Conservation (phyloP, 2,797 vertebrate species). For the Peromyscus nudipes region DNA sequence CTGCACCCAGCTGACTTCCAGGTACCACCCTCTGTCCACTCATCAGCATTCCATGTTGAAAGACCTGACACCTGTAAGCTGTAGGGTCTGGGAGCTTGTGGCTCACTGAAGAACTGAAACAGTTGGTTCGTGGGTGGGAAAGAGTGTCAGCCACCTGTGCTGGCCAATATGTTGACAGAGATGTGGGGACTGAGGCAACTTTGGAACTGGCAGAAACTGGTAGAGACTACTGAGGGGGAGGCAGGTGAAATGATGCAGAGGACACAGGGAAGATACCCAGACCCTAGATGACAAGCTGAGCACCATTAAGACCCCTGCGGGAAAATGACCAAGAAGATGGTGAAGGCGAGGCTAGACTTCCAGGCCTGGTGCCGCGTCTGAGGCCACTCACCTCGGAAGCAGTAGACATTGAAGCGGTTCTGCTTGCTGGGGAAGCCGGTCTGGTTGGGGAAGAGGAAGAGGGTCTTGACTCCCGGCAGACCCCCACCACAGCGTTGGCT, state of each 20-base stretch:
- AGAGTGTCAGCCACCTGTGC: neutral
- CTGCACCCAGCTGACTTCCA: neutral
- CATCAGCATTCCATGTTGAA: neutral
- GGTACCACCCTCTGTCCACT: neutral
- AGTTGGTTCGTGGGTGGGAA: neutral
- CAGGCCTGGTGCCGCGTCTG: neutral
- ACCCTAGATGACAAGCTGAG: neutral
- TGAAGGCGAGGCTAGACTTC: neutral
- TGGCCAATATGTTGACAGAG: neutral
- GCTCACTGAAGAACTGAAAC: neutral
- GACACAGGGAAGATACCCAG: neutral
- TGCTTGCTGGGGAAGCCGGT: conserved; percentile 94
- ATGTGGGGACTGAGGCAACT: neutral
- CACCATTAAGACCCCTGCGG: neutral
- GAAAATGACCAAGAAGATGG: neutral
- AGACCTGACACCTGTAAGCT: neutral
- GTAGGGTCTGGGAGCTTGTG: neutral
- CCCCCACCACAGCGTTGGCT: conserved; percentile 94
- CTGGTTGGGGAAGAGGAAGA: conserved; percentile 95
- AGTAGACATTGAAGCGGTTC: conserved; percentile 94
- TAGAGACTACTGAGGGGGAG: neutral
- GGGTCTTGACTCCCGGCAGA: conserved; percentile 93
- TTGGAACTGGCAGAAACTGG: neutral
- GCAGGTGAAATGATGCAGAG: neutral
- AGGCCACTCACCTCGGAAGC: conserved; percentile 92